phyloP scores from a whole-genome alignment of 2,888 invertebrate genomes.

The Phyllotreta cruciferae region DNA sequence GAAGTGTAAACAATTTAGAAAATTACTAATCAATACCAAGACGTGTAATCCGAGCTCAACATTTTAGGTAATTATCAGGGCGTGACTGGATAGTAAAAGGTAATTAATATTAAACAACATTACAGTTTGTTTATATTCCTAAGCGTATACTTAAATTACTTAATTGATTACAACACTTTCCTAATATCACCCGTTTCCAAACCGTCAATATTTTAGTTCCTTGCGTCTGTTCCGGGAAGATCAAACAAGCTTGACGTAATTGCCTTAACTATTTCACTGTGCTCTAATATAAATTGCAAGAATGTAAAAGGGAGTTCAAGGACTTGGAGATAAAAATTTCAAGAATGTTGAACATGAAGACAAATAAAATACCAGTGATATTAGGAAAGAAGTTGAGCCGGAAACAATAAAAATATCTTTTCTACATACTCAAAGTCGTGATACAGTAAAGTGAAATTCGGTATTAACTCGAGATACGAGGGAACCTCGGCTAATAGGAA shows the following conservation, averaged over 20 bases:
- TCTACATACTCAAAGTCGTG: conserved; percentile 18
- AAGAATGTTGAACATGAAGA: conserved; percentile 21
- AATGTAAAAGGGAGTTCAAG: conserved; percentile 9
- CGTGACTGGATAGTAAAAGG: neutral
- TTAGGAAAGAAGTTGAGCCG: conserved; percentile 23
- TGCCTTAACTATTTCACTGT: neutral
- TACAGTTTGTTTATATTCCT: neutral
- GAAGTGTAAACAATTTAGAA: conserved; percentile 4
- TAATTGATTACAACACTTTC: neutral
- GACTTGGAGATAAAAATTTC: conserved; percentile 17
- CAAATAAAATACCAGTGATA: conserved; percentile 23
- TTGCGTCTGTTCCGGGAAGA: neutral
- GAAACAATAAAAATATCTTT: conserved; percentile 26
- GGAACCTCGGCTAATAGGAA: neutral
- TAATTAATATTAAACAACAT: too few relatives aligned
- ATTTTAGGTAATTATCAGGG: conserved; percentile 6
- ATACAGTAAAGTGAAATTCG: conserved; percentile 9
- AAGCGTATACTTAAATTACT: neutral
- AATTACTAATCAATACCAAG: neutral
- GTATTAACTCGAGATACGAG: conserved; percentile 7
- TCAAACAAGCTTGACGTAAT: conserved; percentile 8
- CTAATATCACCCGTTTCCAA: neutral
- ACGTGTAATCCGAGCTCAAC: neutral
- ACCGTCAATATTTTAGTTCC: conserved; percentile 3
- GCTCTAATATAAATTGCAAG: conserved; percentile 14